A percentile compares a stretch with the other conserved stretches of the same genome.
phyloP scores from a whole-genome alignment of 2,888 invertebrate species.

The Coronaproctus castanopsis region DNA sequence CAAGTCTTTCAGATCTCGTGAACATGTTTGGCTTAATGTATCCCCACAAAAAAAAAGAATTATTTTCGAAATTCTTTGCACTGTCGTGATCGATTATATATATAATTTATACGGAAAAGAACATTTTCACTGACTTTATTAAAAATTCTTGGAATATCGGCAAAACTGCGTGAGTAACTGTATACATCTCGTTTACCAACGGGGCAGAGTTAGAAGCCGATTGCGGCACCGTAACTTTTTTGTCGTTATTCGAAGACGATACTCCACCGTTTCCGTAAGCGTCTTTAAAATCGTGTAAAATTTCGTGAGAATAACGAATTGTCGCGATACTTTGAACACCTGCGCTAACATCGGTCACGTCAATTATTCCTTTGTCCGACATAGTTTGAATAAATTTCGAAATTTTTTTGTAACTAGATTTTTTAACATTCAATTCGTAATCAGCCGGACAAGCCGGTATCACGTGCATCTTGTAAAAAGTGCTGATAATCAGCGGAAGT shows the following conservation, averaged over 20 bases:
- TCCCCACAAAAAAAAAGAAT: too few relatives aligned
- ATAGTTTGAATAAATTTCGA: slow-evolving; percentile 63
- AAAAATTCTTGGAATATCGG: slow-evolving; percentile 39
- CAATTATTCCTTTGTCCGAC: slow-evolving; percentile 34
- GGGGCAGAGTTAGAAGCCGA: slow-evolving; percentile 23
- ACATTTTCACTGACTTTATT: slow-evolving; percentile 16
- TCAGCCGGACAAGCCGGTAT: slow-evolving; percentile 47
- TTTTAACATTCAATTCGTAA: slow-evolving; percentile 58
- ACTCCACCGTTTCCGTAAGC: neutral
- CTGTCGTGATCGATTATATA: too few relatives aligned
- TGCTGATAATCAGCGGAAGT: slow-evolving; percentile 59
- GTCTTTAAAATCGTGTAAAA: slow-evolving; percentile 28
- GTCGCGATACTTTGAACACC: slow-evolving; percentile 60
- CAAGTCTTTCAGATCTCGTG: too few relatives aligned
- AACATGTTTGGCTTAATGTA: too few relatives aligned
- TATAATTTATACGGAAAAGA: too few relatives aligned
- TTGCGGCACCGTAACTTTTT: too few relatives aligned
- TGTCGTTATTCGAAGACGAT: slow-evolving; percentile 1
- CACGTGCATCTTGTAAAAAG: slow-evolving; percentile 53
- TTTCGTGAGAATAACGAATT: slow-evolving; percentile 38
- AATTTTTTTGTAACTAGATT: slow-evolving; percentile 71
- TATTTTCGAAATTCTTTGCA: too few relatives aligned
- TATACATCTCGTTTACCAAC: slow-evolving; percentile 42
- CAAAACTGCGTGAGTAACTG: slow-evolving; percentile 42
- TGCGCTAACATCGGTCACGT: slow-evolving; percentile 31